These are phyloP conservation scores for Drosophila anomalata DNA, from an alignment of 2,888 invertebrate species.

Conservation along the genomic window DNA sequence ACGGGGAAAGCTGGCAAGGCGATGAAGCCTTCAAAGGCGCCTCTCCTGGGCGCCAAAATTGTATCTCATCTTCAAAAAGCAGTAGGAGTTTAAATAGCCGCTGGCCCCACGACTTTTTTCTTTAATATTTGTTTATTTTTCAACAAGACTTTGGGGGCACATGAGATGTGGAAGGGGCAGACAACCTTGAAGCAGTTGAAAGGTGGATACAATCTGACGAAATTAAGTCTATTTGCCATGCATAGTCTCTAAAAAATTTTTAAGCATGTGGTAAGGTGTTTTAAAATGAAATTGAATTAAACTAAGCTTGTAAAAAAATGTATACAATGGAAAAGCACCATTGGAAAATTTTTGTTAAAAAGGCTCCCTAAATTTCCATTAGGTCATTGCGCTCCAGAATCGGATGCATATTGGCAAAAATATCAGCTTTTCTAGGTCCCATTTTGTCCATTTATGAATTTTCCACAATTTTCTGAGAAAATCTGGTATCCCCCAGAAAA, in stretches of 20 bases:
- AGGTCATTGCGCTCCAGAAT: no score
- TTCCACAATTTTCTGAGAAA: no score
- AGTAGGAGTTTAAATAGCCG: slow-evolving; percentile 16
- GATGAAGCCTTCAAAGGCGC: slow-evolving; percentile 73
- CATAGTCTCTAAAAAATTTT: not conserved
- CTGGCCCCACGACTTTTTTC: slow-evolving; percentile 6
- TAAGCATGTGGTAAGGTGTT: not conserved
- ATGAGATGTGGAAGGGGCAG: slow-evolving; percentile 8
- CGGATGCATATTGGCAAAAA: no score
- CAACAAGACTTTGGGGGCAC: not conserved
- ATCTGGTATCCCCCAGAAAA: no score
- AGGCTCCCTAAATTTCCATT: no score
- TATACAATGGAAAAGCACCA: no score
- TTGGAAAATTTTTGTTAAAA: no score
- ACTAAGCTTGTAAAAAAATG: no score
- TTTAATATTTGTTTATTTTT: not conserved
- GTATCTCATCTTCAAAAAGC: slow-evolving; percentile 19
- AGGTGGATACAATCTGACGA: not conserved
- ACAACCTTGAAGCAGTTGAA: slow-evolving; percentile 3
- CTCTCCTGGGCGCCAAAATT: slow-evolving; percentile 51
- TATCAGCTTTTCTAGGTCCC: no score
- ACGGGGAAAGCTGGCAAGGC: slow-evolving; percentile 51
- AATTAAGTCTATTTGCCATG: not conserved
- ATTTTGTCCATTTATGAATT: no score
- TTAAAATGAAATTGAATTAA: no score